Evolutionary conservation across 2,888 invertebrate genomes (phyloP).

Genomic region (Scrobipalpa atriplicella): DNA sequence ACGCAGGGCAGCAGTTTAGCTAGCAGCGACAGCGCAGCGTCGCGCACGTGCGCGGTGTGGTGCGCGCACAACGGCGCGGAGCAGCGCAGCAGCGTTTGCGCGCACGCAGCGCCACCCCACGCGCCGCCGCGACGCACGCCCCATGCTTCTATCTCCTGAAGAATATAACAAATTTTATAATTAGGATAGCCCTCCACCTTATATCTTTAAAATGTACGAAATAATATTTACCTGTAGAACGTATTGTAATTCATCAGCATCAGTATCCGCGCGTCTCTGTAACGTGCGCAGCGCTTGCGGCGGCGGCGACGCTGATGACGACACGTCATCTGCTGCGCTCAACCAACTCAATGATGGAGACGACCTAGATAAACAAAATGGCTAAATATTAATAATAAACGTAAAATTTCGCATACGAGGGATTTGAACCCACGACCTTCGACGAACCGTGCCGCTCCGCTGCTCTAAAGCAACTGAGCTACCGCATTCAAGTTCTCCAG

Average conservation of each 20-base stretch:
- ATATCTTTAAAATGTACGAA: neutral
- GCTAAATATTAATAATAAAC: too few species aligned
- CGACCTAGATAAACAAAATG: conserved; percentile 39
- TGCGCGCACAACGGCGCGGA: conserved; percentile 75
- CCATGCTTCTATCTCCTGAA: conserved; percentile 73
- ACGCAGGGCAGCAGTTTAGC: conserved; percentile 70
- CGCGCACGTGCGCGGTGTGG: conserved; percentile 81
- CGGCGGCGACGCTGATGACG: conserved; percentile 59
- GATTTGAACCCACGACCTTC: too few species aligned
- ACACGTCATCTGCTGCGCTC: conserved; percentile 48
- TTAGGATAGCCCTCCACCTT: too few species aligned
- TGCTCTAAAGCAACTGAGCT: too few species aligned
- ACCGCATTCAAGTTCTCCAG: too few species aligned
- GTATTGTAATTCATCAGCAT: conserved; percentile 57
- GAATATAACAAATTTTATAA: neutral
- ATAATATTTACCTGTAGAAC: conserved; percentile 60
- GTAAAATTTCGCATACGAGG: too few species aligned
- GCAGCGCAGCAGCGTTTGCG: conserved; percentile 70
- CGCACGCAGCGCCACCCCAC: conserved; percentile 65
- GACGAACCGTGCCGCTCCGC: too few species aligned
- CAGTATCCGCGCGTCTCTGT: conserved; percentile 62
- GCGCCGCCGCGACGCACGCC: conserved; percentile 72
- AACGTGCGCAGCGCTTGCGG: conserved; percentile 66
- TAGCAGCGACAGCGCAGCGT: conserved; percentile 86
- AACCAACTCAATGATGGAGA: conserved; percentile 60